A percentile compares a stretch with the other conserved stretches of the same genome.
phyloP scores from a whole-genome alignment of 2,888 invertebrate genomes.

The Latheticus oryzae region DNA sequence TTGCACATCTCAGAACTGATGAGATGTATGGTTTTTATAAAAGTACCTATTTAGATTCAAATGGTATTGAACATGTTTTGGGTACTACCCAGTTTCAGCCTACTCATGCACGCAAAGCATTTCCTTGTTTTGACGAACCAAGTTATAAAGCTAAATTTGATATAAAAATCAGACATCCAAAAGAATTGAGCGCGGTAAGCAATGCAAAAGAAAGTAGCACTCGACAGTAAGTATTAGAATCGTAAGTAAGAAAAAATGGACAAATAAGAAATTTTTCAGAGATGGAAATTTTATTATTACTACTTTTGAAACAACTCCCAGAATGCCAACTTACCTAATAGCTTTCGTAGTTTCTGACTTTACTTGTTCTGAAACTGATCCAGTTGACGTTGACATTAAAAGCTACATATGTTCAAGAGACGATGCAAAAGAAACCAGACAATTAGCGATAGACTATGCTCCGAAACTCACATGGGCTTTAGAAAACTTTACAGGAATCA shows the following conservation, averaged over 20 bases:
- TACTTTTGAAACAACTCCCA: conserved; percentile 53
- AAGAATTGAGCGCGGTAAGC: conserved; percentile 2
- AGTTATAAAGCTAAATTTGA: conserved; percentile 47
- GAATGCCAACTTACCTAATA: conserved; percentile 48
- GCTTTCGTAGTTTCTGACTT: conserved; percentile 50
- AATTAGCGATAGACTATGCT: conserved; percentile 1
- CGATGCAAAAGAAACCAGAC: neutral
- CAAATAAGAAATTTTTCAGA: neutral
- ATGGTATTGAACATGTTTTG: conserved; percentile 30
- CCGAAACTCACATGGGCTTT: conserved; percentile 44
- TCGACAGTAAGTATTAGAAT: neutral
- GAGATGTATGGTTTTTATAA: conserved; percentile 51
- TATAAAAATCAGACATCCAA: conserved; percentile 38
- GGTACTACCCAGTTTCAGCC: conserved; percentile 51
- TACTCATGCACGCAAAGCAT: conserved; percentile 46
- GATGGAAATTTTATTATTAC: conserved; percentile 9
- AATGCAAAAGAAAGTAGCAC: conserved; percentile 7
- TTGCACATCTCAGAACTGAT: conserved; percentile 40
- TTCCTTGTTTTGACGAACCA: conserved; percentile 54
- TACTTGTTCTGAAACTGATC: conserved; percentile 42
- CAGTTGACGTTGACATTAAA: conserved; percentile 25
- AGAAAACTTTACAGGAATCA: conserved; percentile 58
- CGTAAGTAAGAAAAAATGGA: neutral
- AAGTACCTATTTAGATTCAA: conserved; percentile 43
- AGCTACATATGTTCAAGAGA: conserved; percentile 11